Evolutionary conservation across 2,113 vertebrate genomes (phyloP), one percentile per base, ranked within the genome.

Genomic region (Trachemys scripta): DNA sequence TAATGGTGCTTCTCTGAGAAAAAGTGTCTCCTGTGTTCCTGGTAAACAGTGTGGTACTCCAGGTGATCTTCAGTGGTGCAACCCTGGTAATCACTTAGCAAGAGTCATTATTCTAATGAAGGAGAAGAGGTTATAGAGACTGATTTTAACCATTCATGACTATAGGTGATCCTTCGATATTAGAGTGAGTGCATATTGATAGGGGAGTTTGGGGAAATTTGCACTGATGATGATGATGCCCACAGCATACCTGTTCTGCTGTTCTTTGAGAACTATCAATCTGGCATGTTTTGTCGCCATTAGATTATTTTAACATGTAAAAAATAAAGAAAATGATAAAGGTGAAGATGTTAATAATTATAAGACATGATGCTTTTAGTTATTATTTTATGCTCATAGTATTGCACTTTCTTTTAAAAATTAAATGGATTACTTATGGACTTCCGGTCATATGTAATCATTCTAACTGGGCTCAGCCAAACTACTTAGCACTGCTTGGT

Each of bases 361-460:
- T 49, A 38, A 90, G 57, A 82, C 12, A 17, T 85, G 1, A 2
- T 49, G 8, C 2, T 85, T 93, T 29, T 22, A 93, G 89, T 85
- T 69, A 76, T 87, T 5, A 4, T 84, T 91, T 85, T 89, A 16
- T 78, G 17, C 65, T 85, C 1, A 0, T 45, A 86, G 38, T 31
- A 69, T 80, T 92, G 82, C 3, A 16, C 79, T 57, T 95, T 85
- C 65, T 80, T 56, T 59, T 25, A 5, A 76, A 90, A 50, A 78
- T 84, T 89, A 82, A 49, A 65, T 5, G 56, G 72, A 88, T 92
- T 95, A 89, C 2, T 89, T 95, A 47, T 11, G 54, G 94, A 95
- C 47, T 69, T 85, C 91, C 81, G 27, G 59, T 89, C 78, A 5
- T 29, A 38, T 3, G 4, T 94, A 85, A 78, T 5, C n/a, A 51